Evolutionary conservation across 2,888 invertebrate species (phyloP), one percentile per base, ranked within the genome.

Genomic region (Cinara cedri): DNA sequence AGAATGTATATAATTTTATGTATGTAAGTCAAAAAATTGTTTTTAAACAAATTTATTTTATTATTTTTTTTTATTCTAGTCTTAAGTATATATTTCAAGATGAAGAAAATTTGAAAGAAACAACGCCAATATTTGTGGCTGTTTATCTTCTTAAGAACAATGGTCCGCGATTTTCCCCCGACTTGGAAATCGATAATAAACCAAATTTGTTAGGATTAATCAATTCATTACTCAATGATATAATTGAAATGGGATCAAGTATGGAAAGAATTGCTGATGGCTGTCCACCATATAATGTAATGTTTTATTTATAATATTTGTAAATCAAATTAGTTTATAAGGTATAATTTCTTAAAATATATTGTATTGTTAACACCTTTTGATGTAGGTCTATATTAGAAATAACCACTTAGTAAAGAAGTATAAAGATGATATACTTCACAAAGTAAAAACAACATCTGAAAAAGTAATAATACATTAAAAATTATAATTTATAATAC

Each of bases 141-240:
- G 10, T 51, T 62, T 70, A 70, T 11, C 13, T 51, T 21, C 60
- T 78, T 1, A 34, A 62, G 8, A 16, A 57, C 0, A 1, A 51
- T 34, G 60, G 70, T 60, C 68, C 78, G 4, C 3, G 14, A n/a
- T 78, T 72, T 49, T 62, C 44, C 19, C 81, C 71, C 11, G 42
- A 68, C 49, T 42, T 78, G 21, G 78, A 70, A 70, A 70, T 60
- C 3, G 49, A 68, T 10, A n/a, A 42, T 11, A 21, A 70, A 8
- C 49, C 68, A 13, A 34, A 60, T 60, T 70, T 78, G 13, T 51
- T 42, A 13, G 70, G 24, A 51, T 68, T 68, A 66, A 10, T 78
- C 14, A 51, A 13, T 60, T 72, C 85, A 21, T 84, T 85, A 65
- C 83, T 84, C 83, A 85, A 86, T 19, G 49, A 60, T 16, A 70